phyloP scores from a whole-genome alignment of 2,797 vertebrate species.

The Eremophila alpestris region DNA sequence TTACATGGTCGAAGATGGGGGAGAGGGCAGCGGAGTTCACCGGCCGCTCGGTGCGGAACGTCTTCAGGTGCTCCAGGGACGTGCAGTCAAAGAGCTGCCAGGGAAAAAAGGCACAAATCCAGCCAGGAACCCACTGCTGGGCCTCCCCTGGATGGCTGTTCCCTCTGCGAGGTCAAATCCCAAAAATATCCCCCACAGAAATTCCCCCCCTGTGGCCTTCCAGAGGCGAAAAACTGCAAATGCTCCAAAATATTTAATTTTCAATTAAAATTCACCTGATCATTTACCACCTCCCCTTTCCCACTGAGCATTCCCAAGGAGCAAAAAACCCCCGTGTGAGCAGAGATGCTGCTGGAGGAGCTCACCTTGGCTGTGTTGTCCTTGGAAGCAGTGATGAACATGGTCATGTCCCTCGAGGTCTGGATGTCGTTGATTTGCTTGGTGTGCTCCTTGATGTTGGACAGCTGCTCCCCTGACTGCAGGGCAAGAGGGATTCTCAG shows the following conservation, averaged over 20 bases:
- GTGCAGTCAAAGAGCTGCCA: slow-evolving; percentile 89
- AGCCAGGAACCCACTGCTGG: fast-evolving
- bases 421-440: slow-evolving; percentile 98
- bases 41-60: slow-evolving; percentile 92
- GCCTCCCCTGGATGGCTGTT: no score
- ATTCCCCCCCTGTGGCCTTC: fast-evolving
- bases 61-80: slow-evolving; percentile 90
- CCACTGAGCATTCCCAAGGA: neutral
- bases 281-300: neutral
- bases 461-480: slow-evolving; percentile 90
- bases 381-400: slow-evolving; percentile 95
- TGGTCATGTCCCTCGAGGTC: slow-evolving; percentile 92
- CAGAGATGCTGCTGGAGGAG: neutral
- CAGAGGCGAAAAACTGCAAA: neutral
- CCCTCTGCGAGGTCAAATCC: neutral
- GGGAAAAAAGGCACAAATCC: neutral
- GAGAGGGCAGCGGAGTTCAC: slow-evolving; percentile 97
- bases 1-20: slow-evolving; percentile 94
- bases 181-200: neutral
- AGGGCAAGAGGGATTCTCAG: neutral
- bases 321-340: fast-evolving
- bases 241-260: fast-evolving
- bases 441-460: slow-evolving; percentile 90
- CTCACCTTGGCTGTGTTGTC: slow-evolving; percentile 93
- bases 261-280: fast-evolving